Conservation (phyloP, 2,888 invertebrate species). For the Elysia crispata region DNA sequence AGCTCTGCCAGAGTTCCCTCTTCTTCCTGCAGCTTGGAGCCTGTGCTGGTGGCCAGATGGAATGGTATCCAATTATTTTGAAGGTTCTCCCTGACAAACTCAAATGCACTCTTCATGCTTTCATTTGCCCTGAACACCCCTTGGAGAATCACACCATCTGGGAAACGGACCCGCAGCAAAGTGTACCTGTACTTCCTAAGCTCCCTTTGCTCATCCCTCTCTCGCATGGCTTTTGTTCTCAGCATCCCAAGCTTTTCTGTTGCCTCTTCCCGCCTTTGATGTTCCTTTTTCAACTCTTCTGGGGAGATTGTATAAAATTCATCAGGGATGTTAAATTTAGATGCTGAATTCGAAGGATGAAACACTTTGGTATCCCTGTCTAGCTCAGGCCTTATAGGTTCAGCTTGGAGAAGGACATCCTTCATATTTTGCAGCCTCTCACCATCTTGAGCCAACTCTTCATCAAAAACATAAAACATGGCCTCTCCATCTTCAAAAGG, state of each 20-base stretch:
- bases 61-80: conserved; percentile 84
- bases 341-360: conserved; percentile 59
- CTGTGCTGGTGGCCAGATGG: conserved; percentile 83
- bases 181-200: conserved; percentile 85
- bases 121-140: conserved; percentile 93
- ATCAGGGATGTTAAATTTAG: conserved; percentile 84
- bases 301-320: conserved; percentile 90
- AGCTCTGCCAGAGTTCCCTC: conserved; percentile 84
- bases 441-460: conserved; percentile 63
- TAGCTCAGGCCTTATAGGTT: conserved; percentile 88
- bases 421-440: conserved; percentile 82
- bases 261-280: conserved; percentile 81
- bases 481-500: conserved; percentile 70
- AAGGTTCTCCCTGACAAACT: conserved; percentile 88
- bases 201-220: conserved; percentile 89
- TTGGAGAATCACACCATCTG: conserved; percentile 82
- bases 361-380: conserved; percentile 81
- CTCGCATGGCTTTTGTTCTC: conserved; percentile 95
- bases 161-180: conserved; percentile 90
- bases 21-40: conserved; percentile 84
- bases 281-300: conserved; percentile 90
- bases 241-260: conserved; percentile 89
- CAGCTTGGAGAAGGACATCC: conserved; percentile 88
- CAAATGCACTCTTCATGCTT: conserved; percentile 84
- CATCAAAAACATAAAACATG: conserved; percentile 80